A percentile compares a stretch with the other conserved stretches of the same genome.
Evolutionary conservation across 1,140 invertebrate species (phyloP).

Genomic region (Neodiprion virginianus): DNA sequence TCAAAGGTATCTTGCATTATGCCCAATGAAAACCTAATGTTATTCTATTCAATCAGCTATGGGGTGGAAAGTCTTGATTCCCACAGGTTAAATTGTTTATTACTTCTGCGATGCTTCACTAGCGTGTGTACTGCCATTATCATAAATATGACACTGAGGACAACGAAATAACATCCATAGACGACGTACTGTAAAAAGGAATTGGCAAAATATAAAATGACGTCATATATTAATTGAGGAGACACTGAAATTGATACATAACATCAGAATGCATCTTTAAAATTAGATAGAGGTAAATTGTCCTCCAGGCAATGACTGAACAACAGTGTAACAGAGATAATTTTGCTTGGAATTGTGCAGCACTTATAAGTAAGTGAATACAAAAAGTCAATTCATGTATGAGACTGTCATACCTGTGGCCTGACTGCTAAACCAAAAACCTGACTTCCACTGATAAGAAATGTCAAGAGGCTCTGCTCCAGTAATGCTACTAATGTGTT

Average conservation of each 20-base stretch:
- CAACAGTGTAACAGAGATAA: too few species aligned
- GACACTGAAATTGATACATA: constrained; percentile 17
- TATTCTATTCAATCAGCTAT: neutral
- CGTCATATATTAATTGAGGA: constrained; percentile 15
- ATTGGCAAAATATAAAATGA: neutral
- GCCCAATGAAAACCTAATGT: too few species aligned
- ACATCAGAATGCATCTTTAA: too few species aligned
- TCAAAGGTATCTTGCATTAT: too few species aligned
- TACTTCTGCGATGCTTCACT: constrained; percentile 31
- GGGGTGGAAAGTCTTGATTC: neutral
- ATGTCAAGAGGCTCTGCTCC: neutral
- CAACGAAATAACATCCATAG: constrained; percentile 68
- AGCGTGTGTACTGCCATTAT: constrained; percentile 48
- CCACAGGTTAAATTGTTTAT: constrained; percentile 34
- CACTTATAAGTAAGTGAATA: too few species aligned
- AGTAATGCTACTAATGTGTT: constrained; percentile 54
- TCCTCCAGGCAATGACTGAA: too few species aligned
- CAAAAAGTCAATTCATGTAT: neutral
- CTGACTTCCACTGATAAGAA: neutral
- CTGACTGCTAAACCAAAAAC: constrained; percentile 5
- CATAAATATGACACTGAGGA: constrained; percentile 61
- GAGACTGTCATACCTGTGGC: constrained; percentile 6
- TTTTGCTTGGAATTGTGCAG: too few species aligned
- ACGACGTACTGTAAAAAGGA: constrained; percentile 66
- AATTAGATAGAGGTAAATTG: too few species aligned